These are phyloP conservation scores for Odontothrips loti DNA, from an alignment of 2,888 invertebrate genomes.

Conservation along the genomic window DNA sequence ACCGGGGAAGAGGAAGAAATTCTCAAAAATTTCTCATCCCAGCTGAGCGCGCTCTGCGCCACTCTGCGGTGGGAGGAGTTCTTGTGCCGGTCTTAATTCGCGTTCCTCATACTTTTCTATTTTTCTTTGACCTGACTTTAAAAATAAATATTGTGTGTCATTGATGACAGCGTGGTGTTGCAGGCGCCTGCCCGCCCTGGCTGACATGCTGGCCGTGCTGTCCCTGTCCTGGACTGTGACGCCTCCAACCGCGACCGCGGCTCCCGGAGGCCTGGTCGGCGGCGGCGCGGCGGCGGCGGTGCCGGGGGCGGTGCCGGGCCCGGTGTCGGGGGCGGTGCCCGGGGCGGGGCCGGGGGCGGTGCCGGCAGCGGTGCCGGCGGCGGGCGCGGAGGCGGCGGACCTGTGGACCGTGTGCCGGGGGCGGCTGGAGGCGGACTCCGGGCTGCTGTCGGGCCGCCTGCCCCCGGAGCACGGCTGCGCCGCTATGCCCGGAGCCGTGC, in stretches of 20 bases:
- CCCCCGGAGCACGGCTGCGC: background rate
- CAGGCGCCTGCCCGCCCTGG: background rate
- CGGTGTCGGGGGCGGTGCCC: background rate
- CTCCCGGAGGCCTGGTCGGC: background rate
- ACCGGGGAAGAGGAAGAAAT: no score
- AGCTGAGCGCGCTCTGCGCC: no score
- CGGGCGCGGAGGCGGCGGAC: background rate
- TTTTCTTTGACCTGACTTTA: background rate
- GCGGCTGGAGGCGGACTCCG: background rate
- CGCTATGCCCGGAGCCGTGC: background rate
- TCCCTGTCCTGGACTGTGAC: background rate
- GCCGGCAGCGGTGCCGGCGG: background rate
- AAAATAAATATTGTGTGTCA: accelerated
- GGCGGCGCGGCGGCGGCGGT: background rate
- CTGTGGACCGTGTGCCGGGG: background rate
- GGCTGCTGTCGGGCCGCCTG: background rate
- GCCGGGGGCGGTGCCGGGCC: background rate
- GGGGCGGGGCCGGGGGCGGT: background rate
- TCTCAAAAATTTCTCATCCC: no score
- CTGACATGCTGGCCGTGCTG: background rate
- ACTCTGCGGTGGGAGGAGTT: no score
- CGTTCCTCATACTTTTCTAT: no score
- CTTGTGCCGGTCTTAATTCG: no score
- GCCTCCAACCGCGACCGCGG: background rate
- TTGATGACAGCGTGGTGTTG: background rate